Conservation (phyloP, 2,113 vertebrate genomes). For the Nerophis ophidion region DNA sequence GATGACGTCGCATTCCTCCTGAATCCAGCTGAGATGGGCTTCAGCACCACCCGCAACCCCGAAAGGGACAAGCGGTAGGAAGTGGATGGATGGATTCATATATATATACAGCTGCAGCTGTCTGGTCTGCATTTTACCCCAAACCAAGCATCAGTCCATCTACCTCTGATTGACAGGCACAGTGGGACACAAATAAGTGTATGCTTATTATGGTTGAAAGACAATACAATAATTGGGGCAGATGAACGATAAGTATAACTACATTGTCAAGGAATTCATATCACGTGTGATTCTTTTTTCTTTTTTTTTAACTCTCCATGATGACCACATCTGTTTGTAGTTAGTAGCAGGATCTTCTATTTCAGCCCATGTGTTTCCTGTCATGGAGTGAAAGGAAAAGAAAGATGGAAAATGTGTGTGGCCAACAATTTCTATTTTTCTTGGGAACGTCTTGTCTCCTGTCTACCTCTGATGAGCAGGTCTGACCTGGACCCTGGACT, state of each 20-base stretch:
- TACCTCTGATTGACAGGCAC: conserved; percentile 17
- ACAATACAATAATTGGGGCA: conserved; percentile 9
- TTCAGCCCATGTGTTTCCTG: conserved; percentile 17
- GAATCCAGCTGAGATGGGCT: too few relatives aligned
- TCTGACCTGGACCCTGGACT: conserved; percentile 30
- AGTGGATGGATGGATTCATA: too few relatives aligned
- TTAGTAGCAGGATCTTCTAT: conserved; percentile 30
- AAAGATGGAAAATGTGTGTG: conserved; percentile 40
- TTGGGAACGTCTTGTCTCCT: conserved; percentile 28
- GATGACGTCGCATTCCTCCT: too few relatives aligned
- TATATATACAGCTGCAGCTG: conserved; percentile 13
- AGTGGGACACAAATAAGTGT: not conserved
- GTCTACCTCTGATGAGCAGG: conserved; percentile 29
- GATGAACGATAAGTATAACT: conserved; percentile 22
- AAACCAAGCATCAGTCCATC: conserved; percentile 30
- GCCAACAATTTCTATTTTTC: conserved; percentile 39
- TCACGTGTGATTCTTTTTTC: not conserved
- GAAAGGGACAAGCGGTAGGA: too few relatives aligned
- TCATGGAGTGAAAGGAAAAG: conserved; percentile 19
- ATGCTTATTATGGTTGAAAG: conserved; percentile 13
- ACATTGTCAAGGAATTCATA: conserved; percentile 22
- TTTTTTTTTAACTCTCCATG: conserved; percentile 4
- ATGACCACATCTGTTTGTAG: conserved; percentile 42
- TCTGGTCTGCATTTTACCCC: conserved; percentile 25
- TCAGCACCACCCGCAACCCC: too few relatives aligned